phyloP scores from a whole-genome alignment of 2,888 invertebrate species.

The Anagyrus pseudococci region DNA sequence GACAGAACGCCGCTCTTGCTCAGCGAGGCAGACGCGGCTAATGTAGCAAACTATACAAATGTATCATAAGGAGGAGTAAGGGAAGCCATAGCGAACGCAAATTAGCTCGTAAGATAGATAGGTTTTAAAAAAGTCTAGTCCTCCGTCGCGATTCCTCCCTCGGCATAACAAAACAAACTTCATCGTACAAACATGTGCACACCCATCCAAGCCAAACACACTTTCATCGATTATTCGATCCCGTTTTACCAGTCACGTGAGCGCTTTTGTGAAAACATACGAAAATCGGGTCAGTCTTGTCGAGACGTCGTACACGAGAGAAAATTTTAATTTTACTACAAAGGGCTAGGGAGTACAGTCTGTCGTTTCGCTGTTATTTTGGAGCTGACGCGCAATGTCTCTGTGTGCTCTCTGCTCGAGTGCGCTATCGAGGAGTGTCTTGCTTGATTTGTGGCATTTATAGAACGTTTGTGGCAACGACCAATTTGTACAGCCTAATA shows the following conservation, averaged over 20 bases:
- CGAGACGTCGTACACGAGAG: background rate
- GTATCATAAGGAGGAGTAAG: background rate
- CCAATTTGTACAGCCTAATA: no score
- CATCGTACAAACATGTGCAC: slow-evolving; percentile 15
- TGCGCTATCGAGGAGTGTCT: no score
- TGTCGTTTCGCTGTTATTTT: background rate
- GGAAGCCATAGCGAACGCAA: background rate
- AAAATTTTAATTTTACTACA: slow-evolving; percentile 11
- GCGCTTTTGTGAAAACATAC: slow-evolving; percentile 9
- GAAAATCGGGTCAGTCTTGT: slow-evolving; percentile 32
- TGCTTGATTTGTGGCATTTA: no score
- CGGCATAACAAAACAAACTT: background rate
- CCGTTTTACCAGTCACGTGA: background rate
- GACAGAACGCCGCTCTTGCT: slow-evolving; percentile 1
- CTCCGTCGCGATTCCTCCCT: slow-evolving; percentile 17
- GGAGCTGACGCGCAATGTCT: no score
- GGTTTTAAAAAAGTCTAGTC: no score
- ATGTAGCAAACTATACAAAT: background rate
- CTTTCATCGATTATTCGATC: background rate
- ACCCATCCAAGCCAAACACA: background rate
- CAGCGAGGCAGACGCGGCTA: background rate
- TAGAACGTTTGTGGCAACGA: no score
- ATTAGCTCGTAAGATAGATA: slow-evolving; percentile 8
- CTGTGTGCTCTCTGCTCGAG: no score
- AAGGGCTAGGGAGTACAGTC: background rate